Evolutionary conservation across 2,888 invertebrate species (phyloP), one percentile per base, ranked within the genome.

Genomic region (Orchestes rusci): DNA sequence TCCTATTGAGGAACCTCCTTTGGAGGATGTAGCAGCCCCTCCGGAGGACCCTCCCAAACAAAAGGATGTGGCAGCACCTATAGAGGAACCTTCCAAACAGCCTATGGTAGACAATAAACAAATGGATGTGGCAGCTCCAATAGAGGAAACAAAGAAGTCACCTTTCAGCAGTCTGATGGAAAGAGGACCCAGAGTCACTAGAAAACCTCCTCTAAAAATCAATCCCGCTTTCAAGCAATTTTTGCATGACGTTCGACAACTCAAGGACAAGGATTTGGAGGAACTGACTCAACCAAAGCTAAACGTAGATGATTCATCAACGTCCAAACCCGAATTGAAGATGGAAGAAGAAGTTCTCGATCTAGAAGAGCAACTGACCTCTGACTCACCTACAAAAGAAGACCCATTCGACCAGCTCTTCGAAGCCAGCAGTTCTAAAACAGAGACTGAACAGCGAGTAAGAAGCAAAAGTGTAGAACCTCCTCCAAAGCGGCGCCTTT

Each of bases 391-490:
- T 2, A n/a, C n/a, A n/a, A 38, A 49, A 35, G 39, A 52, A 8
- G 54, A 56, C 28, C 42, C 46, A 5, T 58, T 57, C 10, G 32
- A 32, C 51, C 3, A 44, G 45, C 3, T 31, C 51, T 27, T 45
- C 44, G 2, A 29, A 45, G 45, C 13, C 19, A 36, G 1, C 30
- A 45, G 16, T 23, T 38, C 35, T 17, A 5, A 37, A 13, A 18
- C 23, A 10, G 27, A 35, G 16, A 27, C 45, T 7, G 44, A 50
- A 39, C 39, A 50, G 44, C n/a, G n/a, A n/a, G 39, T 35, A 2
- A 51, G 63, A 17, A 59, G 63, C 2, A 63, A 57, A 53, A 63
- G 63, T 3, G 65, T 58, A 8, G 65, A 64, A 43, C 64, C 65
- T 1, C 57, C 60, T 46, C 46, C 53, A 15, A 65, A 62, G 45